A percentile compares a stretch with the other conserved stretches of the same genome.
Evolutionary conservation across 2,113 vertebrate species (phyloP).

Genomic region (Dascyllus trimaculatus): DNA sequence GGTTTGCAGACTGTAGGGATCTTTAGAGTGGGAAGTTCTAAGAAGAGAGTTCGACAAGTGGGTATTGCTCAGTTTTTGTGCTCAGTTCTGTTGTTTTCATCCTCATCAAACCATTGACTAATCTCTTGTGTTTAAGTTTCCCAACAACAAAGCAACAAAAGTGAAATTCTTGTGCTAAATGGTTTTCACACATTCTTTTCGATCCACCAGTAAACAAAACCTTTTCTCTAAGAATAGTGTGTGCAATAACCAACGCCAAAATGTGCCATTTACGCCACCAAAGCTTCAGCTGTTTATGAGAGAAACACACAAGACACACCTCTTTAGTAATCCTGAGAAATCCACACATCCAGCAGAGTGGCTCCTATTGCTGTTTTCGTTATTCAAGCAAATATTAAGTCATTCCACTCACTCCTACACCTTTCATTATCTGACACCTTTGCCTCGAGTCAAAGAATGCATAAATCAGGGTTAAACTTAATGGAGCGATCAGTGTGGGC

Average conservation of each 20-base stretch:
- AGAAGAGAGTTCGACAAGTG: conserved; percentile 99
- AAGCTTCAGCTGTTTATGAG: background rate
- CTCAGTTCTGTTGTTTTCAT: background rate
- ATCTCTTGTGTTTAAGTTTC: no score
- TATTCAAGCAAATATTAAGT: conserved; percentile 8
- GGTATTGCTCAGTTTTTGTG: background rate
- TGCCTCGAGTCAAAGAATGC: conserved; percentile 3
- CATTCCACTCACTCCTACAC: conserved; percentile 15
- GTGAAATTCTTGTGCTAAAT: background rate
- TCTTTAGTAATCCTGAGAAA: background rate
- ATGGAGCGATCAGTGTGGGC: conserved; percentile 11
- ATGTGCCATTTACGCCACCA: background rate
- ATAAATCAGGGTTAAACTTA: background rate
- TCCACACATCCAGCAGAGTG: background rate
- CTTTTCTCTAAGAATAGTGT: conserved; percentile 5
- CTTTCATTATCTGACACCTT: background rate
- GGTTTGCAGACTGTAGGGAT: conserved; percentile 98
- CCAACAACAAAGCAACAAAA: no score
- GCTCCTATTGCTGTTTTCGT: background rate
- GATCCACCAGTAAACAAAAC: conserved; percentile 32
- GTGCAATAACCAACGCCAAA: conserved; percentile 2
- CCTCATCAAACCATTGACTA: no score
- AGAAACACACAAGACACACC: no score
- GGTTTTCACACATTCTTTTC: background rate
- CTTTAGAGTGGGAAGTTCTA: conserved; percentile 98